Base-by-base conservation (phyloP, 2,113 vertebrate genomes). In the Myocastor coypus region DNA sequence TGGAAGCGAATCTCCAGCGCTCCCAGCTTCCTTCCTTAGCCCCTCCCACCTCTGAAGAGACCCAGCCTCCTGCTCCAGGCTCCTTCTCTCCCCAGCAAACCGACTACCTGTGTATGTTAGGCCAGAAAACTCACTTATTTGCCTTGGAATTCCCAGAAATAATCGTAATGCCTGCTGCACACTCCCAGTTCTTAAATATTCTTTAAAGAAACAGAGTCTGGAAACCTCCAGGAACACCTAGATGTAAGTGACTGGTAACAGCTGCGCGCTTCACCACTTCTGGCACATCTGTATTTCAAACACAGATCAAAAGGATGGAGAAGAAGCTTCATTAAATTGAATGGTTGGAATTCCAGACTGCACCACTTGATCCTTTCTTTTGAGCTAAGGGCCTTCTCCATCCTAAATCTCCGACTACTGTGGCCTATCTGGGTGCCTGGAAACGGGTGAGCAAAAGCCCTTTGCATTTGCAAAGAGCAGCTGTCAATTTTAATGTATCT, bases 401-500 rank as follows among this genome's bases (percentile, higher is more conserved):
- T 32, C 32, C 28, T n/a, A 0, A 87, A 66, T 75, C 85, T 3
- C 71, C 46, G 68, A 83, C 22, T 7, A 75, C 64, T 1, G 8
- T 42, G 46, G 64, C 40, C 68, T 24, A n/a, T 34, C 6, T 2
- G 42, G 88, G 66, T 37, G 34, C 1, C 12, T 16, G 64, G 87
- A 94, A 91, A 34, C 7, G 50, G 42, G 42, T 16, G 37, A 32
- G 19, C 32, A 34, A 26, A 68, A 37, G 10, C 16, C 30, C 61
- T 75, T 24, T 13, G 68, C 63, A 5, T 84, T 52, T 80, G n/a
- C 37, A 32, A 59, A 83, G 66, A 96, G 77, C 55, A 26, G 52
- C 78, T 88, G 93, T 84, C 94, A 86, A 32, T 94, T 93, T 92
- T 89, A 89, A 87, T 87, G 87, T 34, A 40, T 71, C 68, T 3